phyloP scores from a whole-genome alignment of 2,888 invertebrate species.

The Pristionchus arcanus region DNA sequence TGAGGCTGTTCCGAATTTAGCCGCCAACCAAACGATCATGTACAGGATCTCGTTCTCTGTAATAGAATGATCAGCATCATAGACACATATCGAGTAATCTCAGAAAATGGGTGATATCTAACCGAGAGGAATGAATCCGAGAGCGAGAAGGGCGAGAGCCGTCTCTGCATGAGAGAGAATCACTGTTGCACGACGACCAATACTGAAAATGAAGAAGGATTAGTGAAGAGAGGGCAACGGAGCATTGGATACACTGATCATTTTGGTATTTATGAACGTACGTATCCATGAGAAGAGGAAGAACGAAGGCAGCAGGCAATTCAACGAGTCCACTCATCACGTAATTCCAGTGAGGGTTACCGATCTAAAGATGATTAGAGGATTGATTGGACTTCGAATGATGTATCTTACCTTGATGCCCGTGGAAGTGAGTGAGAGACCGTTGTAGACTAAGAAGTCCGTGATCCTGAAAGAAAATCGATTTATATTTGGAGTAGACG shows the following conservation, averaged over 20 bases:
- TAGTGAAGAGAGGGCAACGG: too few species aligned
- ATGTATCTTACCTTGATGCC: conserved; percentile 19
- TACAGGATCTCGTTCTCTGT: conserved; percentile 44
- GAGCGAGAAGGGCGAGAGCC: conserved; percentile 38
- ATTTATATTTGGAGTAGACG: neutral
- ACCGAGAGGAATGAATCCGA: conserved; percentile 53
- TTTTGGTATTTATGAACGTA: neutral
- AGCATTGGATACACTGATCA: too few species aligned
- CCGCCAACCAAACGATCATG: conserved; percentile 45
- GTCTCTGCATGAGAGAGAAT: conserved; percentile 53
- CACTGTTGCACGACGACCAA: conserved; percentile 51
- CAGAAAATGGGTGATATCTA: neutral
- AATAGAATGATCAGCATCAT: neutral
- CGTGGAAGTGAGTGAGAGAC: conserved; percentile 51
- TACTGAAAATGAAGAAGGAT: neutral
- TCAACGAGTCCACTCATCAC: conserved; percentile 53
- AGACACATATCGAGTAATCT: neutral
- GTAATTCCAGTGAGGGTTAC: conserved; percentile 54
- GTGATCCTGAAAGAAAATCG: conserved; percentile 47
- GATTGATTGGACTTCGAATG: neutral
- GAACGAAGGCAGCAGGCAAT: conserved; percentile 49
- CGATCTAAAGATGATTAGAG: neutral
- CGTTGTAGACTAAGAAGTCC: conserved; percentile 55
- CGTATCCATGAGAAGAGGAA: conserved; percentile 54
- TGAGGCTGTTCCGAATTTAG: conserved; percentile 54